Evolutionary conservation across 2,113 vertebrate species (phyloP).

Genomic region (Euleptes europaea): DNA sequence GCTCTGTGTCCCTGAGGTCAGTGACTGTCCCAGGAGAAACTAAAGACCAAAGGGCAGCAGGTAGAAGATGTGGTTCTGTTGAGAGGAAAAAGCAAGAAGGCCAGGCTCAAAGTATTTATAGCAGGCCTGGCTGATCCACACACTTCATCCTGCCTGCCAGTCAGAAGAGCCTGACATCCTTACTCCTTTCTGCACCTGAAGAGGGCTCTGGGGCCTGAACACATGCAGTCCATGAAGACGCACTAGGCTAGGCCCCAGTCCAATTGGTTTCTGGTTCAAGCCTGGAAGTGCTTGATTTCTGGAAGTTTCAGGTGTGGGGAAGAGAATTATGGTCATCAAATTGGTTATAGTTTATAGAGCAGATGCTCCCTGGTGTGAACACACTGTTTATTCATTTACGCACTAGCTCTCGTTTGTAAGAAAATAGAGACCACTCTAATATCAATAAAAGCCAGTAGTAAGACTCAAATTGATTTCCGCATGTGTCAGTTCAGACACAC

Average conservation of each 20-base stretch:
- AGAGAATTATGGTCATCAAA: background rate
- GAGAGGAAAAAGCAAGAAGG: background rate
- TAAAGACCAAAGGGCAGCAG: background rate
- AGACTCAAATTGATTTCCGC: constrained; percentile 8
- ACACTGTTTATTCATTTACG: constrained; percentile 2
- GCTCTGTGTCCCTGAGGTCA: too few species aligned
- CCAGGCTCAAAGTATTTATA: background rate
- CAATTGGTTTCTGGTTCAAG: background rate
- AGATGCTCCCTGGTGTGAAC: background rate
- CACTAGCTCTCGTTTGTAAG: background rate
- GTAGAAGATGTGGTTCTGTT: background rate
- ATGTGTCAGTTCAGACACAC: background rate
- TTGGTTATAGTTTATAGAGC: background rate
- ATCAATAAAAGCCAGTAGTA: background rate
- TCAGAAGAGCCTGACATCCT: background rate
- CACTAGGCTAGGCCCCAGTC: background rate
- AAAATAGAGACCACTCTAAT: constrained; percentile 6
- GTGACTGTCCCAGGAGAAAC: background rate
- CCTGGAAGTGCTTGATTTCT: background rate
- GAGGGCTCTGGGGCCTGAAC: background rate
- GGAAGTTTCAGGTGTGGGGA: background rate
- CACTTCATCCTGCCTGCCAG: background rate
- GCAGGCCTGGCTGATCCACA: background rate
- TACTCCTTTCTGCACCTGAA: background rate
- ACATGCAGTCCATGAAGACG: background rate